These are phyloP conservation scores for Microcebus lehilahytsara DNA, from an alignment of 2,113 vertebrate genomes.

Conservation along the genomic window DNA sequence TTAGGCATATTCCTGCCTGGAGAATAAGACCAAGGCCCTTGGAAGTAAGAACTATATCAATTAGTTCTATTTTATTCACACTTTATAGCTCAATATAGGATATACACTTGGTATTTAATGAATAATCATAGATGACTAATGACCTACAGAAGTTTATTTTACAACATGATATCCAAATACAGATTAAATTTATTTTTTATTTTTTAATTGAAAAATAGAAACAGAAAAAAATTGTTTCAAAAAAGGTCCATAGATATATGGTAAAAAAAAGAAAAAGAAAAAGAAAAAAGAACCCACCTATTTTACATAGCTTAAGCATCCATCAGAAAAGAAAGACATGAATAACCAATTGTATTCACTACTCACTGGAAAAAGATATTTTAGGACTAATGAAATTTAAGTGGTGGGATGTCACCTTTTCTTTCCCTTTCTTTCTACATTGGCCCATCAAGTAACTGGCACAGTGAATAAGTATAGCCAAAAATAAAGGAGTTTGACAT, in stretches of 20 bases:
- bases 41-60: not conserved
- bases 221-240: not conserved
- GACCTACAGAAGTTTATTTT: not conserved
- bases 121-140: not conserved
- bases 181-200: not conserved
- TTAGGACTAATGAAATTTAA: not conserved
- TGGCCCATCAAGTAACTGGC: not conserved
- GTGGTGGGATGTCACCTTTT: not conserved
- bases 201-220: conserved; percentile 4
- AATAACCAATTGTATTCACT: not conserved
- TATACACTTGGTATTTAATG: not conserved
- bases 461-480: not conserved
- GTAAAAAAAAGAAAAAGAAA: not conserved
- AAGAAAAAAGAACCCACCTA: not conserved
- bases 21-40: not conserved
- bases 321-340: not conserved
- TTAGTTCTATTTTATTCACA: not conserved
- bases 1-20: not conserved
- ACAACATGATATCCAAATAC: not conserved
- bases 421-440: not conserved
- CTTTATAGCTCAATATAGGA: not conserved
- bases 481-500: conserved; percentile 14
- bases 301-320: not conserved
- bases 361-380: not conserved
- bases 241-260: not conserved